Conservation (phyloP, 92 coral and sea anemone species). For the Pocillopora meandrina region DNA sequence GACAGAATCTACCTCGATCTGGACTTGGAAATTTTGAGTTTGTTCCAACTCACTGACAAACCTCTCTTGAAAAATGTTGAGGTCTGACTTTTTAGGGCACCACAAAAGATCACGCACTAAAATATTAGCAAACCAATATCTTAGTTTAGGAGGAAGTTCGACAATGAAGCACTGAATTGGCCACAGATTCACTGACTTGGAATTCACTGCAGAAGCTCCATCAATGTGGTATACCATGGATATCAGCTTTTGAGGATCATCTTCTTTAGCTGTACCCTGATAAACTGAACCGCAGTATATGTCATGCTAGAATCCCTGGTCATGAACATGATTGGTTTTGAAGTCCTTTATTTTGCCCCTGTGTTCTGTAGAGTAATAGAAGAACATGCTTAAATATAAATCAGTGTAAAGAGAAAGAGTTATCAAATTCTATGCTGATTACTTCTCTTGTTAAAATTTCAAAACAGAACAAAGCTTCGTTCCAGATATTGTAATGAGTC, state of each 20-base stretch:
- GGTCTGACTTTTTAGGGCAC: slow-evolving; percentile 22
- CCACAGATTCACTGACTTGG: slow-evolving; percentile 40
- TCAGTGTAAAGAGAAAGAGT: no score
- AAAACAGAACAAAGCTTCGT: no score
- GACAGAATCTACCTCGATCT: neutral
- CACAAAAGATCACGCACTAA: slow-evolving; percentile 33
- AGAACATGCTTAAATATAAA: neutral
- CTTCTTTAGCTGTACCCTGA: slow-evolving; percentile 7
- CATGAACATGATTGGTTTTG: slow-evolving; percentile 40
- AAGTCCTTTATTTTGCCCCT: slow-evolving; percentile 24
- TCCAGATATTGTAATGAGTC: no score
- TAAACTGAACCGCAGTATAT: slow-evolving; percentile 33
- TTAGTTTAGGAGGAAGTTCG: slow-evolving; percentile 31
- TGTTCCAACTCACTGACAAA: slow-evolving; percentile 24
- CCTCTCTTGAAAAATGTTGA: slow-evolving; percentile 29
- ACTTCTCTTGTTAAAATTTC: no score
- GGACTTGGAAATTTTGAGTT: neutral
- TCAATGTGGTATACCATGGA: slow-evolving; percentile 39
- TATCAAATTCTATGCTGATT: no score
- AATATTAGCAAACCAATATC: slow-evolving; percentile 41
- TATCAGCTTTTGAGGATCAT: slow-evolving; percentile 39
- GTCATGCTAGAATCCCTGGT: slow-evolving; percentile 27
- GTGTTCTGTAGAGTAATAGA: slow-evolving; percentile 14
- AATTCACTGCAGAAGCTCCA: slow-evolving; percentile 51
- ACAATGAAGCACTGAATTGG: slow-evolving; percentile 52